Base-by-base conservation (phyloP, 1,140 invertebrate genomes). In the Anastrepha obliqua region DNA sequence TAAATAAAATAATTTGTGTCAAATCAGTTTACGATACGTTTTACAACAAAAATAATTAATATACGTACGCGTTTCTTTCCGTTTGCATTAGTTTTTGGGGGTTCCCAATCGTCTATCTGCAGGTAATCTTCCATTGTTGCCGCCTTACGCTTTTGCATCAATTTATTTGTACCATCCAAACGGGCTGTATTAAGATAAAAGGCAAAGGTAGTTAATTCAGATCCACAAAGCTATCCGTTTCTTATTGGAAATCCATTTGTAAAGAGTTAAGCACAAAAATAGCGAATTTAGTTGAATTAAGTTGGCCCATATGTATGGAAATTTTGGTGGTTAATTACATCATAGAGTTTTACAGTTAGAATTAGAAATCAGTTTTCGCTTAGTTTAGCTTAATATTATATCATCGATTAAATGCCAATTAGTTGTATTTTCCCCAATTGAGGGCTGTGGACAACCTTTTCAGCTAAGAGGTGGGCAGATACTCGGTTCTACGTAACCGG, bases 71-170 rank as follows among this genome's bases (percentile, higher is more conserved):
- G 95, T 94, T 98, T 99, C 93, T 98, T 97, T 87, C 97, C 97
- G n/a, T 97, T 95, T 90, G 95, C 95, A 86, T 95, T 94, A 29
- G 88, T 89, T 60, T 89, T 89, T 7, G 91, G 90, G 86, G 94
- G 94, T 90, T 94, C 91, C 96, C 95, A 98, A 89, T 98, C 97
- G 88, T 98, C 96, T 93, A 98, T 93, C 94, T 97, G 97, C 86
- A 99, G 95, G 95, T 97, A 99, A 91, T 98, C 97, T 93, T 98
- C 97, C 95, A 99, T 97, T 88, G 96, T 96, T 88, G 95, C 94
- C 88, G 95, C 94, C 85, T 88, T 90, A 58, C 90, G 89, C 89
- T 94, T 93, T 58, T 95, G 94, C 60, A 95, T 94, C 15, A 95
- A 93, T 90, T 95, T 95, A 93, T 92, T 95, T 89, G 94, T 95